Evolutionary conservation across 2,797 vertebrate genomes (phyloP).

Genomic region (Pseudomugil gertrudae): DNA sequence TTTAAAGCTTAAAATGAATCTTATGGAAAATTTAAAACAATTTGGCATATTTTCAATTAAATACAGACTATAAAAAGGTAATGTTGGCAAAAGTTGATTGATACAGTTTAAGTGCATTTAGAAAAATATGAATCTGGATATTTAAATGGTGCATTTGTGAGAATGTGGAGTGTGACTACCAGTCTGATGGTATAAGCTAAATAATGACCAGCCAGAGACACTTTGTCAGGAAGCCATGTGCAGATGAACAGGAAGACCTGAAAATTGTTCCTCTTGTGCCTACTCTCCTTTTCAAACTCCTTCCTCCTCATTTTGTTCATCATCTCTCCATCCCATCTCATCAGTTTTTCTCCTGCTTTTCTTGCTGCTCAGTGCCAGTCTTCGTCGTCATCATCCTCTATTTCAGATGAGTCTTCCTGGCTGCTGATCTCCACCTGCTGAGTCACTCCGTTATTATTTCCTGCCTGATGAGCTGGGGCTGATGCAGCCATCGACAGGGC

Average conservation of each 20-base stretch:
- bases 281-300: constrained; percentile 19
- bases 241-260: constrained; percentile 57
- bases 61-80: constrained; percentile 74
- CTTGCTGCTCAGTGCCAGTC: constrained; percentile 79
- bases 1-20: constrained; percentile 35
- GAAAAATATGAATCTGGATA: constrained; percentile 65
- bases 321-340: constrained; percentile 17
- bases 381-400: constrained; percentile 78
- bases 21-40: constrained; percentile 44
- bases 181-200: constrained; percentile 28
- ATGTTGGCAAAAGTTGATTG: constrained; percentile 65
- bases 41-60: constrained; percentile 73
- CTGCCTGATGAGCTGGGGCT: constrained; percentile 11
- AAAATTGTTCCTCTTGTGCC: constrained; percentile 39
- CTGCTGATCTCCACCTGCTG: constrained; percentile 78
- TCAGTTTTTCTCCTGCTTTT: constrained; percentile 2
- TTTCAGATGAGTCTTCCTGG: constrained; percentile 77
- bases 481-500: no score
- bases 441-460: constrained; percentile 45
- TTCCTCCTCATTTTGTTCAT: constrained; percentile 17
- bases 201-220: constrained; percentile 9
- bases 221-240: constrained; percentile 36
- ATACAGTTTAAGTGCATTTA: constrained; percentile 65
- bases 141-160: constrained; percentile 59
- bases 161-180: constrained; percentile 52